Evolutionary conservation across 2,113 vertebrate species (phyloP), one percentile per base, ranked within the genome.

Genomic region (Callipepla squamata): DNA sequence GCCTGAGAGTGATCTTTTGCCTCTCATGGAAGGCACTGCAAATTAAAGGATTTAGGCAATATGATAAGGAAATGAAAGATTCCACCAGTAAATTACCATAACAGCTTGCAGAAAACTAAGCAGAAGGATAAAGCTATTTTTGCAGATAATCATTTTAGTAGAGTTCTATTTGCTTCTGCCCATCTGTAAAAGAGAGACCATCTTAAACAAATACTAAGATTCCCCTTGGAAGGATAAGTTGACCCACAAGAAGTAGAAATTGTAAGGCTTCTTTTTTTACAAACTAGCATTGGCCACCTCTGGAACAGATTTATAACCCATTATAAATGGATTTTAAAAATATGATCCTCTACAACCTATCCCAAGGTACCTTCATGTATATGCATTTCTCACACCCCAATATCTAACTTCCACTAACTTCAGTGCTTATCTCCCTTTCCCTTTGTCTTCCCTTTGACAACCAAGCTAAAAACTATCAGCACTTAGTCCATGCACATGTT

Each of bases 1-100:
- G 18, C 30, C 26, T 47, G 11, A 73, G 22, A 75, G 14, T 26
- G 40, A 91, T 50, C 50, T 84, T 87, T 65, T 65, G 68, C 38
- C 42, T 76, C 22, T 23, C n/a, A 45, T 73, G 28, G 32, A 87
- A 92, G 66, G 40, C 30, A 75, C 9, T 48, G 21, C 30, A 90
- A 80, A 86, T 85, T 45, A 76, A 66, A 82, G 74, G n/a, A 89
- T 79, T 78, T 84, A 83, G 45, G 66, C 4, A 4, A 58, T 72
- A 65, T 4, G 65, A 77, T 75, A 75, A 78, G 23, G 53, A 65
- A 93, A 95, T 51, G 26, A 86, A 92, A 93, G 53, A 83, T 78
- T 79, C 48, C 74, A 40, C 48, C 38, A 7, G 44, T 38, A 75
- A 84, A 84, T 73, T 86, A 88, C 28, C 57, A 19, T 5, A 72